Conservation (phyloP, 2,888 invertebrate genomes). For the Aleiodes testaceus region DNA sequence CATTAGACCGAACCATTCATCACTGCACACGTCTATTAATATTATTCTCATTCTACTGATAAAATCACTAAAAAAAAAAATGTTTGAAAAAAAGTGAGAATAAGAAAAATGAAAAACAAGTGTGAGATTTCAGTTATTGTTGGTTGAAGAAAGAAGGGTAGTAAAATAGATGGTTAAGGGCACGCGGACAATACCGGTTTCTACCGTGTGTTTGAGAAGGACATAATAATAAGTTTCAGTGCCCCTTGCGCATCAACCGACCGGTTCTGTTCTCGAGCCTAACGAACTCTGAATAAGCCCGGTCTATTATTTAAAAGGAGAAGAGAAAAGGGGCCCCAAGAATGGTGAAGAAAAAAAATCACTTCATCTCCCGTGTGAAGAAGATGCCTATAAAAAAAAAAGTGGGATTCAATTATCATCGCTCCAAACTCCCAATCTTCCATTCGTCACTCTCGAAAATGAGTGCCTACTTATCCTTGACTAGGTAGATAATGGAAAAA, state of each 20-base stretch:
- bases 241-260: slow-evolving; percentile 14
- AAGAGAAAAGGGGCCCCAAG: neutral
- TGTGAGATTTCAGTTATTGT: slow-evolving; percentile 12
- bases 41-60: neutral
- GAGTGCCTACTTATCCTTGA: slow-evolving; percentile 11
- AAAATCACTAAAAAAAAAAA: neutral
- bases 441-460: slow-evolving; percentile 21
- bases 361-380: slow-evolving; percentile 26
- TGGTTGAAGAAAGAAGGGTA: neutral
- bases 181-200: slow-evolving; percentile 44
- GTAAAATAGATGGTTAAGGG: neutral
- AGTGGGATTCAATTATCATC: slow-evolving; percentile 43
- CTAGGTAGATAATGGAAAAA: neutral
- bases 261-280: slow-evolving; percentile 48
- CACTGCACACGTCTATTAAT: neutral
- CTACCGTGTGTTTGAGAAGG: slow-evolving; percentile 26
- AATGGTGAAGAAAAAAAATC: neutral
- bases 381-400: slow-evolving; percentile 23
- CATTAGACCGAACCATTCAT: slow-evolving; percentile 13
- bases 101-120: neutral
- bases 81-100: too few species aligned
- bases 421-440: slow-evolving; percentile 25
- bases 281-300: slow-evolving; percentile 62
- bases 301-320: slow-evolving; percentile 51
- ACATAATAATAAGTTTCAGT: slow-evolving; percentile 35